Conservation (phyloP, 1,140 invertebrate genomes). For the Caenorhabditis remanei region DNA sequence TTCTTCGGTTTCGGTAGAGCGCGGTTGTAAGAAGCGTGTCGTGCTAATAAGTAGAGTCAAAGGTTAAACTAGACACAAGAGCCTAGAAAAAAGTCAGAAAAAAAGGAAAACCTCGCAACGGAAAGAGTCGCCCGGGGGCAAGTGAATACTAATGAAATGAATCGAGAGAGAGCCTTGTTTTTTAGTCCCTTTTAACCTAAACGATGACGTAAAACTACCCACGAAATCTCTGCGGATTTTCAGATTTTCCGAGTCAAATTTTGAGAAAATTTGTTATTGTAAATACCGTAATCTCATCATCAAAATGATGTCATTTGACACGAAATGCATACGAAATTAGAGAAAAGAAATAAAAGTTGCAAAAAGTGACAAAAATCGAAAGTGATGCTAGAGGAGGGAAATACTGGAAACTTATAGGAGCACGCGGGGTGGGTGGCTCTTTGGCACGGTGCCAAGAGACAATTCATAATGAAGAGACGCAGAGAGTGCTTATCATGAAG, state of each 20-base stretch:
- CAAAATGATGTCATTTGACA: neutral
- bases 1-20: no score
- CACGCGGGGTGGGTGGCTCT: slow-evolving; percentile 41
- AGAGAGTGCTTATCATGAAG: slow-evolving; percentile 41
- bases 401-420: slow-evolving; percentile 37
- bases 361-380: slow-evolving; percentile 3
- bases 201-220: neutral
- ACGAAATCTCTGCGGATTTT: neutral
- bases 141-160: slow-evolving; percentile 29
- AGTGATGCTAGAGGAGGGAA: slow-evolving; percentile 5
- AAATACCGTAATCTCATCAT: neutral
- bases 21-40: no score
- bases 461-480: no score
- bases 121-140: neutral
- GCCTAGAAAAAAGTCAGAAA: neutral
- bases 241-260: neutral
- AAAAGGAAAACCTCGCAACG: no score
- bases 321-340: neutral
- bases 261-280: neutral
- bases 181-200: neutral
- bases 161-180: neutral
- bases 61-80: neutral
- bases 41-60: neutral
- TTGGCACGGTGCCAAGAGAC: neutral
- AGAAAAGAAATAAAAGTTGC: neutral